Evolutionary conservation across 2,888 invertebrate genomes (phyloP).

Genomic region (Hirtodrosophila trivittata): DNA sequence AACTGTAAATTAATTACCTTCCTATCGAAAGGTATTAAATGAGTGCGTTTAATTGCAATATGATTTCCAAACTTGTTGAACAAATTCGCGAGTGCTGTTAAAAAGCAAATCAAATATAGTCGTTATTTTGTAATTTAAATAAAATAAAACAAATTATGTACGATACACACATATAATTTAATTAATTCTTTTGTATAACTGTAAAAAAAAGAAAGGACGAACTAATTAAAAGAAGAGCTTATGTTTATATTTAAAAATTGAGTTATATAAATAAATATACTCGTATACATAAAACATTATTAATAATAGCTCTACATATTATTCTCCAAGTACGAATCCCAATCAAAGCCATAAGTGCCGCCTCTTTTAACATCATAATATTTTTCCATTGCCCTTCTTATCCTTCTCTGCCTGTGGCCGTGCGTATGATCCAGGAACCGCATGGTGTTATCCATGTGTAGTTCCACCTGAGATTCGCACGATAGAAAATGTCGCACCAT

Average conservation of each 20-base stretch:
- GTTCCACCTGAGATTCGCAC: too few relatives aligned
- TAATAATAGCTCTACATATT: too few relatives aligned
- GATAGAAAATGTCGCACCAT: too few relatives aligned
- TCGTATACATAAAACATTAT: background rate
- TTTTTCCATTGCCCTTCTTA: too few relatives aligned
- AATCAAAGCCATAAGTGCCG: too few relatives aligned
- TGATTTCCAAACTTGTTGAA: slow-evolving; percentile 32
- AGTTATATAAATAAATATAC: background rate
- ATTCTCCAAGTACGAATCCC: background rate
- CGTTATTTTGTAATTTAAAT: slow-evolving; percentile 79
- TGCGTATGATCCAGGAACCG: too few relatives aligned
- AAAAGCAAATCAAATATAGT: slow-evolving; percentile 77
- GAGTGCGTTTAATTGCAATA: slow-evolving; percentile 64
- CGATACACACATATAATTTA: slow-evolving; percentile 49
- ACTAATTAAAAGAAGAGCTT: slow-evolving; percentile 51
- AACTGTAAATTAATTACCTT: slow-evolving; percentile 47
- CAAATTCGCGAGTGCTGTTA: slow-evolving; percentile 64
- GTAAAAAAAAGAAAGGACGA: slow-evolving; percentile 62
- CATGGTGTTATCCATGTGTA: too few relatives aligned
- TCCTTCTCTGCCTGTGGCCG: too few relatives aligned
- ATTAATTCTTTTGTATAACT: slow-evolving; percentile 54
- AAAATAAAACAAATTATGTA: slow-evolving; percentile 43
- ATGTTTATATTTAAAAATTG: slow-evolving; percentile 38
- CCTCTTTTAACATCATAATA: too few relatives aligned
- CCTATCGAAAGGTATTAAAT: slow-evolving; percentile 46